Base-by-base conservation (phyloP, 2,888 invertebrate species). In the Calameuta idolon region DNA sequence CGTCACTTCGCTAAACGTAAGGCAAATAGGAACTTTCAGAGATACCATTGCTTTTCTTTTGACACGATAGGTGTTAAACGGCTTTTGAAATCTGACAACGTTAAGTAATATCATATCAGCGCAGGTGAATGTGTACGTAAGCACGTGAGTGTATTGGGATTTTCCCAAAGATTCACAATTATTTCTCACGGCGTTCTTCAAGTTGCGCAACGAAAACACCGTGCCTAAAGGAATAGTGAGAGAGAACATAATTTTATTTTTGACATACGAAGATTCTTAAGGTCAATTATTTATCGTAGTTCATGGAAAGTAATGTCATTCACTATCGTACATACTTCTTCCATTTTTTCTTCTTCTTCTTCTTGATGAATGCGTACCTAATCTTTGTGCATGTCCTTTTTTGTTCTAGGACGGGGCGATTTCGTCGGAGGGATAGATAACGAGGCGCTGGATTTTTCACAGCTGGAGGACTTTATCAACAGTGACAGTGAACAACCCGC, bases 401-500 rank as follows among this genome's bases (percentile, higher is more conserved):
- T 85, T 81, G 87, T 92, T 83, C 55, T 92, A 97, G 97, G 96
- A 93, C 95, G 97, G 86, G 94, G 94, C 85, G 96, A 96, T 91
- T 96, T 96, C 90, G 95, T 95, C 85, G 96, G 96, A 84, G 96
- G 97, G 87, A 97, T 98, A 88, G 97, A 97, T 92, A 97, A 96
- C 92, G 96, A 96, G 87, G 95, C 95, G 33, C 92, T 96, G 86
- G 96, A 96, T 91, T 95, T 96, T 91, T 95, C 95, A 79, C 95
- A 97, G 90, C 92, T 97, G 92, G 97, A 97, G 91, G 97, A 97
- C 87, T 97, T 97, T 92, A 97, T 98, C 92, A 97, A 96, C 92
- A 95, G 95, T 89, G 95, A 95, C 83, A 90, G 90, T 79, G 90
- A 90, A 76, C 90, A 90, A 79, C 89, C 90, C 34, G 89, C 91